A percentile compares a stretch with the other conserved stretches of the same genome.
Conservation (phyloP, 2,113 vertebrate species). For the Pteruthius melanotis region DNA sequence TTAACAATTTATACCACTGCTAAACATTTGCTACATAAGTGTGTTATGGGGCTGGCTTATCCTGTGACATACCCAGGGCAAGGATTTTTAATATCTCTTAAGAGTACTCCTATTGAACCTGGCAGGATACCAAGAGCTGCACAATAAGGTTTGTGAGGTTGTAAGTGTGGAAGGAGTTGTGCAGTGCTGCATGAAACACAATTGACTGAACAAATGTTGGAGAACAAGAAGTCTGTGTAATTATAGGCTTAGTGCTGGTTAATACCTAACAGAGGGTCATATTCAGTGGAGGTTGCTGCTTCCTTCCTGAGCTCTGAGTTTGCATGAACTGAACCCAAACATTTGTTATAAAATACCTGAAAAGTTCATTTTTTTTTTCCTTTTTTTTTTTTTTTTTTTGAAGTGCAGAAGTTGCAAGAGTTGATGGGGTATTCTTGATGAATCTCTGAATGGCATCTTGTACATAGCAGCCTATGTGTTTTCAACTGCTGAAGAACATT, state of each 20-base stretch:
- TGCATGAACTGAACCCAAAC: background rate
- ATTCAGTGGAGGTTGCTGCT: background rate
- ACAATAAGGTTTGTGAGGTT: background rate
- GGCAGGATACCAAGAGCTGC: background rate
- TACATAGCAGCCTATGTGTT: background rate
- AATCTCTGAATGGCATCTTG: background rate
- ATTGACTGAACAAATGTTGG: constrained; percentile 23
- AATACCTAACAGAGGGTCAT: constrained; percentile 17
- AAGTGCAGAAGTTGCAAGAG: background rate
- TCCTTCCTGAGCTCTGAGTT: background rate
- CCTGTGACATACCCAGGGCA: background rate
- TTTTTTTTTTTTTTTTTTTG: background rate
- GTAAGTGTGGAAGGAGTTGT: constrained; percentile 1
- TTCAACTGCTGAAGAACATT: background rate
- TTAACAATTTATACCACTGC: background rate
- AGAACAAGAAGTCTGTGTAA: constrained; percentile 35
- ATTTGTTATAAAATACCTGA: background rate
- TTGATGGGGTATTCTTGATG: background rate
- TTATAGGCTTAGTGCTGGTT: background rate
- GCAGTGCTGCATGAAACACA: constrained; percentile 3
- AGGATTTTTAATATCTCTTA: background rate
- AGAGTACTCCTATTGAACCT: background rate
- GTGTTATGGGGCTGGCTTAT: accelerated
- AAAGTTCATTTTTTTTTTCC: accelerated
- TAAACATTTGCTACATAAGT: accelerated